Evolutionary conservation across 1,140 invertebrate species (phyloP), one percentile per base, ranked within the genome.

Genomic region (Zaprionus kolodkinae): DNA sequence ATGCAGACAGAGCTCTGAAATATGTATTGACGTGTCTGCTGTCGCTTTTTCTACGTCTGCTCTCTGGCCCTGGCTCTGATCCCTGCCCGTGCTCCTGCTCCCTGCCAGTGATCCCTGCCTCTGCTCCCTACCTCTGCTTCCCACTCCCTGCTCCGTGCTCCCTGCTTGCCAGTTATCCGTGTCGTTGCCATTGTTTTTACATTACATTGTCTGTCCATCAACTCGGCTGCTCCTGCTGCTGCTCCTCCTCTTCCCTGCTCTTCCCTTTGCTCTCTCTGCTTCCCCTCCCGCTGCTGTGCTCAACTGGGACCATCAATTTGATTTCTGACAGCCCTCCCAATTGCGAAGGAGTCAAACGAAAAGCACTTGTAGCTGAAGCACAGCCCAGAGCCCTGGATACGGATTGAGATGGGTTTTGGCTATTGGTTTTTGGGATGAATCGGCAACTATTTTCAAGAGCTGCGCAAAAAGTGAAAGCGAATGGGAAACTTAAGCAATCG

Each of bases 301-400:
- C 67, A 76, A 76, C 72, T 66, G 79, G 68, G 83, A 79, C 79
- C 74, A 85, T 87, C 76, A 85, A 82, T 85, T 81, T 67, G 61
- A 52, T 57, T 57, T 72, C 59, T 82, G 82, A 79, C 83, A 85
- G 48, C 52, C 25, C 45, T 17, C 27, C 38, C 48, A 50, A 25
- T 38, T 50, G 17, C 25, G 56, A 7, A n/a, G 21, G n/a, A n/a
- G 10, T 9, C 40, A 63, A 69, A 56, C 11, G 11, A 13, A 13
- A 13, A 60, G 12, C 72, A 74, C 66, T 69, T 69, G 64, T 69
- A 56, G 71, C 65, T 55, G 30, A 25, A 50, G 45, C 21, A 17
- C 17, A 10, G 17, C 17, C 17, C n/a, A 4, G 17, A 12, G 7
- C 40, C n/a, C n/a, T 1, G 40, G 40, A 45, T 45, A 2, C 2